phyloP scores from a whole-genome alignment of 2,113 vertebrate genomes.

The Oceanodroma tethys region DNA sequence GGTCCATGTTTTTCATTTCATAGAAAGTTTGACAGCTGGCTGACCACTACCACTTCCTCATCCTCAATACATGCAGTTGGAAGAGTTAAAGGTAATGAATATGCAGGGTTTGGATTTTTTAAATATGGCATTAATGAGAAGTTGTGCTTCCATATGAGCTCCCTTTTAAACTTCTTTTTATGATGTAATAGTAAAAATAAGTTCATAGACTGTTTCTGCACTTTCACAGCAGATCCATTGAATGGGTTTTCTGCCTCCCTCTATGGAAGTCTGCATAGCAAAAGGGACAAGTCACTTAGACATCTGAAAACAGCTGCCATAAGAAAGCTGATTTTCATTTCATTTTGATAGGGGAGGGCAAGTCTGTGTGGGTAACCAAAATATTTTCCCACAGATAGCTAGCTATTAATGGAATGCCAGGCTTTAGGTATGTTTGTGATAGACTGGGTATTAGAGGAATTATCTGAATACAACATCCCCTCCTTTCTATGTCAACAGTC shows the following conservation, averaged over 20 bases:
- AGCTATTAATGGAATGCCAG: background rate
- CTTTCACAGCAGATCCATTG: background rate
- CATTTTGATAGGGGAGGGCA: background rate
- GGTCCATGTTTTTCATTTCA: background rate
- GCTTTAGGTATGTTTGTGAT: background rate
- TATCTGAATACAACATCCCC: background rate
- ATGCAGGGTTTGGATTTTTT: background rate
- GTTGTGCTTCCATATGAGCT: background rate
- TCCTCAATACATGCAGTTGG: background rate
- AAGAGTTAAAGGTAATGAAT: background rate
- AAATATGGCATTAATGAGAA: background rate
- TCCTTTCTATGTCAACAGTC: conserved; percentile 26
- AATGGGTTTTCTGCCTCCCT: background rate
- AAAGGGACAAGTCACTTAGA: background rate
- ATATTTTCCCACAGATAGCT: background rate
- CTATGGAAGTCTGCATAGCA: background rate
- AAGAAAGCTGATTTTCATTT: conserved; percentile 14
- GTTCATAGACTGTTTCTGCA: background rate
- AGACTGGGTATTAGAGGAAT: background rate
- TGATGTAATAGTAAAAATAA: background rate
- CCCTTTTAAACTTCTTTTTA: background rate
- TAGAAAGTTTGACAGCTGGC: background rate
- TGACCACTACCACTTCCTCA: background rate
- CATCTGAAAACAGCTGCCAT: background rate
- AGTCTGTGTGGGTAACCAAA: background rate